Percentiles rank a stretch among this genome's conserved stretches.
Conservation (phyloP, 1,140 invertebrate species). For the Drosophila baimaii region DNA sequence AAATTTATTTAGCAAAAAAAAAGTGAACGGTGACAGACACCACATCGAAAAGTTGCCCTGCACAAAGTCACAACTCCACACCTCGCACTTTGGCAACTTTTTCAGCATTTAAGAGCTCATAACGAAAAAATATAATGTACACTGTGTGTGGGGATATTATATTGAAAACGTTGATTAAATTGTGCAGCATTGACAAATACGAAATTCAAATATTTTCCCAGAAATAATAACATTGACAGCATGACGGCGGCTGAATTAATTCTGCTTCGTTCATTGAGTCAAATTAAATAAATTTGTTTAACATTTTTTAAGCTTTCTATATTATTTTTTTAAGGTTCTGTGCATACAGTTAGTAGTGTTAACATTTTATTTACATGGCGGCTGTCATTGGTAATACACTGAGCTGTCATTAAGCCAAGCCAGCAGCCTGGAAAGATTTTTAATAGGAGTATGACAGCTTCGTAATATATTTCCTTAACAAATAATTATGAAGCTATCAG, state of each 20-base stretch:
- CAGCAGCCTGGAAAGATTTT: background rate
- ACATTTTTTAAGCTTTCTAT: background rate
- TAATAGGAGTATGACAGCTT: no score
- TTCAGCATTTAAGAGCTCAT: constrained; percentile 60
- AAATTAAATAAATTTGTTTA: constrained; percentile 36
- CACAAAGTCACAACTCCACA: constrained; percentile 9
- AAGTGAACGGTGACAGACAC: no score
- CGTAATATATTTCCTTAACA: no score
- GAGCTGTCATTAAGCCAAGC: background rate
- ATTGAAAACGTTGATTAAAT: constrained; percentile 46
- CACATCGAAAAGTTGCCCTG: no score
- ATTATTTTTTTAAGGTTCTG: background rate
- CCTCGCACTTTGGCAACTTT: constrained; percentile 30
- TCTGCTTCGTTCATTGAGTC: constrained; percentile 11
- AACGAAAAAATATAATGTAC: constrained; percentile 35
- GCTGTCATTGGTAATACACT: background rate
- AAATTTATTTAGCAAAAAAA: no score
- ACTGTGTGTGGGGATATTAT: constrained; percentile 5
- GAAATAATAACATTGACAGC: constrained; percentile 38
- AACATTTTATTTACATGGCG: background rate
- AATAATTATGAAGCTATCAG: no score
- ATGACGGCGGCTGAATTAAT: constrained; percentile 19
- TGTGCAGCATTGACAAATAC: constrained; percentile 36
- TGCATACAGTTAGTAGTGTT: background rate
- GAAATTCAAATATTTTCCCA: constrained; percentile 45